Conservation (phyloP, 2,888 invertebrate genomes). For the Epistrophella euchroma region DNA sequence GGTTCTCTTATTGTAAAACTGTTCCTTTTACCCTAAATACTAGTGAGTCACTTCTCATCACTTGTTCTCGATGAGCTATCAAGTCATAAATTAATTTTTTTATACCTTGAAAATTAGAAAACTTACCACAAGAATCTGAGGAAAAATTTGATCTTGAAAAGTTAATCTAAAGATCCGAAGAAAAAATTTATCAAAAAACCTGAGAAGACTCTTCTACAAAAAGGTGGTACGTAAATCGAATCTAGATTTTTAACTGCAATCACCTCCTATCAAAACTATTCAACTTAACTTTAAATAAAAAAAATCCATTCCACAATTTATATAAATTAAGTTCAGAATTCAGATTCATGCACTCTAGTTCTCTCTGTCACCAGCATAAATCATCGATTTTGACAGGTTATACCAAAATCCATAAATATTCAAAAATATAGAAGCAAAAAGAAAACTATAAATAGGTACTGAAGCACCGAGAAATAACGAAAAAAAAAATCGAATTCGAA, state of each 20-base stretch:
- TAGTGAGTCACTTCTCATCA: no score
- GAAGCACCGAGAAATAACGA: conserved; percentile 11
- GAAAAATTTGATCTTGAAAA: no score
- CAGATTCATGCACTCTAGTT: conserved; percentile 62
- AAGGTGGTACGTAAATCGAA: not conserved
- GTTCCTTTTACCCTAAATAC: no score
- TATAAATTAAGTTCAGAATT: conserved; percentile 51
- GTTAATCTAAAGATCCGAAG: no score
- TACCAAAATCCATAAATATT: conserved; percentile 74
- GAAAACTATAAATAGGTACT: conserved; percentile 61
- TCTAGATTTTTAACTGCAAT: not conserved
- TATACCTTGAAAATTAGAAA: no score
- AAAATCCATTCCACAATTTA: not conserved
- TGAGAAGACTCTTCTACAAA: no score
- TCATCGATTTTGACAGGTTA: conserved; percentile 68
- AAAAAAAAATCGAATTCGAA: conserved; percentile 44
- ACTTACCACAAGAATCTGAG: no score
- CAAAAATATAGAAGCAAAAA: conserved; percentile 31
- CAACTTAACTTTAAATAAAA: not conserved
- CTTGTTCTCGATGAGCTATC: no score
- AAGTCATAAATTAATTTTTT: no score
- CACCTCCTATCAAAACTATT: not conserved
- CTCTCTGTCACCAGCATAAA: conserved; percentile 69
- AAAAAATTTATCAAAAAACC: no score
- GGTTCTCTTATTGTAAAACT: no score